These are phyloP conservation scores for Caenorhabditis japonica DNA, from an alignment of 2,888 invertebrate genomes.

Conservation along the genomic window DNA sequence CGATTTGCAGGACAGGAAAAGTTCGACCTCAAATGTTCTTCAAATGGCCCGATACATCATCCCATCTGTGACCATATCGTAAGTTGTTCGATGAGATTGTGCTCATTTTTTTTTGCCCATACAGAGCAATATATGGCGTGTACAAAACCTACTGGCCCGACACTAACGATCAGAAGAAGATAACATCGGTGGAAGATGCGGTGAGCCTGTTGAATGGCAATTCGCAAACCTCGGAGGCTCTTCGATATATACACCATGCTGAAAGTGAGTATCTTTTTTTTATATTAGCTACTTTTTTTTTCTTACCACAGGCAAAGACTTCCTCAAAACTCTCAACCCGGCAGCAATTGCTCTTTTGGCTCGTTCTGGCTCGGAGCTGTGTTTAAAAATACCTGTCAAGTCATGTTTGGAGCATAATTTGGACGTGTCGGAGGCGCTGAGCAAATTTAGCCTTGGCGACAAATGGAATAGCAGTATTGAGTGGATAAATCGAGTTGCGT, in stretches of 20 bases:
- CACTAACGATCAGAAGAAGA: slow-evolving; percentile 45
- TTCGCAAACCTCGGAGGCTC: slow-evolving; percentile 53
- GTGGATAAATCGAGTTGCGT: slow-evolving; percentile 68
- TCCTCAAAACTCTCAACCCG: slow-evolving; percentile 46
- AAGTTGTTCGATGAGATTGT: too few species aligned
- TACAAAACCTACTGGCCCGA: slow-evolving; percentile 50
- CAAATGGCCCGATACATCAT: slow-evolving; percentile 62
- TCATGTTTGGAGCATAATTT: slow-evolving; percentile 38
- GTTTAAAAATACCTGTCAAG: slow-evolving; percentile 47
- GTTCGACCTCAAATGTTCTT: slow-evolving; percentile 30
- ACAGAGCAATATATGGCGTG: slow-evolving; percentile 58
- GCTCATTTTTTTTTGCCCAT: neutral
- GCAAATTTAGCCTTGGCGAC: slow-evolving; percentile 63
- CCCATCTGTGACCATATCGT: slow-evolving; percentile 59
- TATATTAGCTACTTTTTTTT: too few species aligned
- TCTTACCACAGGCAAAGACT: slow-evolving; percentile 28
- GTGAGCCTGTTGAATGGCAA: slow-evolving; percentile 59
- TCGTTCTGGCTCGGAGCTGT: slow-evolving; percentile 51
- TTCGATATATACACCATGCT: slow-evolving; percentile 53
- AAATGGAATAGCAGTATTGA: slow-evolving; percentile 68
- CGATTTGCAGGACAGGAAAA: slow-evolving; percentile 25
- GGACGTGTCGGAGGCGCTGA: slow-evolving; percentile 51
- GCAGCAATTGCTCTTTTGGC: slow-evolving; percentile 45
- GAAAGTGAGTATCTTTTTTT: slow-evolving; percentile 47
- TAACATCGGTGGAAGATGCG: slow-evolving; percentile 59